A percentile compares a stretch with the other conserved stretches of the same genome.
Conservation (phyloP, 1,140 invertebrate species). For the Euura lappo region DNA sequence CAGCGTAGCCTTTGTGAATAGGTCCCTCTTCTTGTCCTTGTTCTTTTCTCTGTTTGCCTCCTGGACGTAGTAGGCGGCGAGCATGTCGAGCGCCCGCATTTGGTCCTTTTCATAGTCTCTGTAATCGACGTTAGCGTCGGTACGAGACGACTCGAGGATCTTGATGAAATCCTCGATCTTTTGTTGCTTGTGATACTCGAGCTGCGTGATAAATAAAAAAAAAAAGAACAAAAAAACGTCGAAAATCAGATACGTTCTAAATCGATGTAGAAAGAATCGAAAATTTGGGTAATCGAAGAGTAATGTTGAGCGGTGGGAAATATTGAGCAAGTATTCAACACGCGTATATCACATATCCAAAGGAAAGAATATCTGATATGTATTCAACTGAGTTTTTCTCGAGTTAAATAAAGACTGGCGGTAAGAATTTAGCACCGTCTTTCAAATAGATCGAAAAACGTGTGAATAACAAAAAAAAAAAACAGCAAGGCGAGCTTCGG, state of each 20-base stretch:
- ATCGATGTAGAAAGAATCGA: background rate
- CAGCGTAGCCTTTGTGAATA: conserved; percentile 96
- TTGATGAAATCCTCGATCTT: conserved; percentile 93
- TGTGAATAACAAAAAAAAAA: too few species aligned
- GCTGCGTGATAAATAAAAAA: conserved; percentile 58
- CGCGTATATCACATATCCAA: too few species aligned
- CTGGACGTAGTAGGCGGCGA: conserved; percentile 98
- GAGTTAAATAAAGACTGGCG: too few species aligned
- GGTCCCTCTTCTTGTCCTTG: conserved; percentile 93
- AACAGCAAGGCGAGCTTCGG: too few species aligned
- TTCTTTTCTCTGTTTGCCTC: conserved; percentile 95
- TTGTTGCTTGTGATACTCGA: conserved; percentile 95
- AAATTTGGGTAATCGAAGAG: too few species aligned
- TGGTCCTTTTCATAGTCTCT: conserved; percentile 95
- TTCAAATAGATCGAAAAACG: too few species aligned
- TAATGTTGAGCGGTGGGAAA: too few species aligned
- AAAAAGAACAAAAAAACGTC: conserved; percentile 12
- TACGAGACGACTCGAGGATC: conserved; percentile 87
- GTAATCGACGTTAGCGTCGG: conserved; percentile 89
- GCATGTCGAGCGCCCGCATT: conserved; percentile 94
- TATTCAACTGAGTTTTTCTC: too few species aligned
- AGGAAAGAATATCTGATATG: too few species aligned
- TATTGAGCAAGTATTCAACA: too few species aligned
- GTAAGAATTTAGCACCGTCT: too few species aligned
- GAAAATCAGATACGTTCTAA: background rate